Conservation (phyloP, 2,888 invertebrate genomes). For the Lasius platythorax region DNA sequence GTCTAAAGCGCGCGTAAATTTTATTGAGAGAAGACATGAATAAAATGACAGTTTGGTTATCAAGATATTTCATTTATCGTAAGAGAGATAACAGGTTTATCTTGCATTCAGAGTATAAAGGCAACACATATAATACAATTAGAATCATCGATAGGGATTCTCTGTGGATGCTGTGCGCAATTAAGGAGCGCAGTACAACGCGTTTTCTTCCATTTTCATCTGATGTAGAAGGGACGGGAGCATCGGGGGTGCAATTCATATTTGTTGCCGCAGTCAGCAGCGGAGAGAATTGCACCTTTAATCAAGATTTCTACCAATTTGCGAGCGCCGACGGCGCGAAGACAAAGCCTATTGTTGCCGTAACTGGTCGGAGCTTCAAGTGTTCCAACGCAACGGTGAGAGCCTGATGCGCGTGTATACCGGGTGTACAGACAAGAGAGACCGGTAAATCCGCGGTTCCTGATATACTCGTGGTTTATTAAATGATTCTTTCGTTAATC, state of each 20-base stretch:
- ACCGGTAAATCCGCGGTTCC: neutral
- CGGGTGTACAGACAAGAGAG: conserved; percentile 69
- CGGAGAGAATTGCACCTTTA: conserved; percentile 85
- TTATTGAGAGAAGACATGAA: neutral
- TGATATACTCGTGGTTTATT: neutral
- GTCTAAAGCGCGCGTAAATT: neutral
- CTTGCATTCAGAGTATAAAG: neutral
- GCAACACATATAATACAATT: conserved; percentile 42
- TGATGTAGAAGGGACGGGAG: conserved; percentile 59
- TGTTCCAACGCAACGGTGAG: conserved; percentile 83
- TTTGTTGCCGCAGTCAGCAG: conserved; percentile 77
- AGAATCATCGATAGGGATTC: conserved; percentile 61
- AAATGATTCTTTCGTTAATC: neutral
- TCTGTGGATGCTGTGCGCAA: conserved; percentile 53
- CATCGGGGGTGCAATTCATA: conserved; percentile 80
- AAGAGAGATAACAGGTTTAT: neutral
- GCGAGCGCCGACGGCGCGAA: conserved; percentile 85
- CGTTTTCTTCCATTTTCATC: conserved; percentile 77
- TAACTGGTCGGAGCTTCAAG: conserved; percentile 86
- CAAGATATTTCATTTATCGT: neutral
- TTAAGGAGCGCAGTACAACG: conserved; percentile 57
- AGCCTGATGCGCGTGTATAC: conserved; percentile 76
- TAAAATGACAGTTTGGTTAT: neutral
- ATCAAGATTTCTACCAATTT: conserved; percentile 86
- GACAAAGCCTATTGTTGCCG: conserved; percentile 86